These are phyloP conservation scores for Guaruba guarouba DNA, from an alignment of 2,113 vertebrate genomes.

Conservation along the genomic window DNA sequence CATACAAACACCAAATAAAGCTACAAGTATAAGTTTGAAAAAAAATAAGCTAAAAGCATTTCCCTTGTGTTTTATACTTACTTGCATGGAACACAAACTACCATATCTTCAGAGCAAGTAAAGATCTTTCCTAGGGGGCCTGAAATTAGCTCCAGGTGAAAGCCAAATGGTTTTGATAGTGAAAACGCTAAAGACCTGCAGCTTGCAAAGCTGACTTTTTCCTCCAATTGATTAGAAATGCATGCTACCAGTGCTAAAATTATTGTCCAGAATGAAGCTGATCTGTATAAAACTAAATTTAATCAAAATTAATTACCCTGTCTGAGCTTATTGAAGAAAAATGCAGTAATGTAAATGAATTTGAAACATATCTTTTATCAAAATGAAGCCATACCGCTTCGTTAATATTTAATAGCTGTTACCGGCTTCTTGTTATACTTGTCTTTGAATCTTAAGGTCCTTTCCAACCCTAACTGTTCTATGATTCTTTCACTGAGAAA, in stretches of 20 bases:
- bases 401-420: fast-evolving
- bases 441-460: too few species aligned
- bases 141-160: not conserved
- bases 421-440: fast-evolving
- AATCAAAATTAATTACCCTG: not conserved
- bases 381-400: fast-evolving
- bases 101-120: fast-evolving
- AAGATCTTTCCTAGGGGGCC: not conserved
- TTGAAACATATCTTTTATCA: not conserved
- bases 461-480: too few species aligned
- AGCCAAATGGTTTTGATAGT: not conserved
- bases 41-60: fast-evolving
- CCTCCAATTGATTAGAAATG: not conserved
- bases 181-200: not conserved
- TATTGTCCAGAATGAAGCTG: not conserved
- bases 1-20: fast-evolving
- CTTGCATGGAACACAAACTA: fast-evolving
- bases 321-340: not conserved
- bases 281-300: not conserved
- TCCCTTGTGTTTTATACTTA: fast-evolving
- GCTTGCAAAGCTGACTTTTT: not conserved
- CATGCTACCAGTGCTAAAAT: not conserved
- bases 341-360: fast-evolving
- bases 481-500: not conserved
- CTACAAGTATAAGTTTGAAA: fast-evolving